A percentile compares a stretch with the other conserved stretches of the same genome.
These are phyloP conservation scores for Drosophila parabipectinata DNA, from an alignment of 1,140 invertebrate species.

Conservation along the genomic window DNA sequence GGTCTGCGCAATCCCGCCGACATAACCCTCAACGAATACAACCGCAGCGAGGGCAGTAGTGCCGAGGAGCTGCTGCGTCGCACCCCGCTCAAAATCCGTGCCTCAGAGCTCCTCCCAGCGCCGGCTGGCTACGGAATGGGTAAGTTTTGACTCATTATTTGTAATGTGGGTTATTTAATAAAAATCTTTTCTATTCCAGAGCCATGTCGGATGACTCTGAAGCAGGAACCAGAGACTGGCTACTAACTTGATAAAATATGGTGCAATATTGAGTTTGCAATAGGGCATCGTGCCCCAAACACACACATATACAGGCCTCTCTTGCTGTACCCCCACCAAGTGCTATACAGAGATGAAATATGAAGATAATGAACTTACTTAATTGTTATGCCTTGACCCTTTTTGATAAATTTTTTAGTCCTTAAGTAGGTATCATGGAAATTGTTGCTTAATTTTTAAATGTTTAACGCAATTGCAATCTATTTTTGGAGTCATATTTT, in stretches of 20 bases:
- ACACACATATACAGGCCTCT: slow-evolving; percentile 48
- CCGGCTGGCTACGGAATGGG: slow-evolving; percentile 57
- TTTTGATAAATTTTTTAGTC: slow-evolving; percentile 76
- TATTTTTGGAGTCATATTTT: slow-evolving; percentile 71
- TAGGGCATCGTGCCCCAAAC: slow-evolving; percentile 7
- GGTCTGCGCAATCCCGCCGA: slow-evolving; percentile 75
- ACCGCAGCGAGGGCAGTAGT: slow-evolving; percentile 68
- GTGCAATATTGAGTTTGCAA: slow-evolving; percentile 61
- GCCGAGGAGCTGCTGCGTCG: slow-evolving; percentile 74
- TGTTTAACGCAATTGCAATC: slow-evolving; percentile 65
- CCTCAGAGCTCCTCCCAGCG: slow-evolving; percentile 57
- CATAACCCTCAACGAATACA: slow-evolving; percentile 82
- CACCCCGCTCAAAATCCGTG: slow-evolving; percentile 69
- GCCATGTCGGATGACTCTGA: slow-evolving; percentile 77
- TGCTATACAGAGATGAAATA: slow-evolving; percentile 36
- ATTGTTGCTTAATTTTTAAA: slow-evolving; percentile 81
- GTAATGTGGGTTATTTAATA: neutral
- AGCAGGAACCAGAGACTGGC: slow-evolving; percentile 83
- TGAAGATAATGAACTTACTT: slow-evolving; percentile 63
- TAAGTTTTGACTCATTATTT: slow-evolving; percentile 13
- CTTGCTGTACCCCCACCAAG: slow-evolving; percentile 61
- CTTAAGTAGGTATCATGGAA: slow-evolving; percentile 78
- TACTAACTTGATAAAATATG: slow-evolving; percentile 50
- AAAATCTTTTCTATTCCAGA: slow-evolving; percentile 31
- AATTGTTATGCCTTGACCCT: slow-evolving; percentile 76